Evolutionary conservation across 2,888 invertebrate species (phyloP), one percentile per base, ranked within the genome.

Genomic region (Sphaerophoria taeniata): DNA sequence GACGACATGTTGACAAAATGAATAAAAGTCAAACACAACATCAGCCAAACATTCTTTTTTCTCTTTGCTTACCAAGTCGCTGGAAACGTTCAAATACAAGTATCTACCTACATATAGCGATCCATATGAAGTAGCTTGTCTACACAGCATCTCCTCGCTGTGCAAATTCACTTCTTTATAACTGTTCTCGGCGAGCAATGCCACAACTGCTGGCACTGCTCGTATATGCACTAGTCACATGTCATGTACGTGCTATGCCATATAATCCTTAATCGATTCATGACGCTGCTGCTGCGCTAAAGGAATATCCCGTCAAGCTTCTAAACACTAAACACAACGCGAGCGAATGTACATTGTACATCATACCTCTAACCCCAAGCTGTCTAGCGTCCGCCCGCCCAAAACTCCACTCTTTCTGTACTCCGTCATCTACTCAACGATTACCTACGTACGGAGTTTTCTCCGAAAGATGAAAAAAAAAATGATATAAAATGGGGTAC

Each of bases 231-330:
- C 71, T 69, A 49, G 67, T 67, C 81, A 81, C 85, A 85, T 85
- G 85, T 81, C 85, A 85, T 85, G 85, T 81, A 85, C 85, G 85
- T 85, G 85, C 81, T 77, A 77, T 58, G 76, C 81, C 81, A 70
- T 85, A 85, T 85, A 85, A 85, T 85, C 85, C 85, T 76, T 85
- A 85, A 85, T 85, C 85, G 85, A 85, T 81, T 85, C 81, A 85
- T 85, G 81, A 72, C 33, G 73, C 74, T 65, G 65, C 65, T 75
- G 34, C 24, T 45, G 60, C 33, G 74, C 31, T 67, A 51, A 53
- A 70, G 70, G 49, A 63, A 70, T 67, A 67, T 49, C 67, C 53
- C 67, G 67, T 67, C 67, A 67, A 67, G 67, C 31, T 67, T 24
- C 51, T 67, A 67, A 67, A 53, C 67, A 67, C 67, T 67, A 67